Evolutionary conservation across 2,113 vertebrate genomes (phyloP).

Genomic region (Paramormyrops kingsleyae): DNA sequence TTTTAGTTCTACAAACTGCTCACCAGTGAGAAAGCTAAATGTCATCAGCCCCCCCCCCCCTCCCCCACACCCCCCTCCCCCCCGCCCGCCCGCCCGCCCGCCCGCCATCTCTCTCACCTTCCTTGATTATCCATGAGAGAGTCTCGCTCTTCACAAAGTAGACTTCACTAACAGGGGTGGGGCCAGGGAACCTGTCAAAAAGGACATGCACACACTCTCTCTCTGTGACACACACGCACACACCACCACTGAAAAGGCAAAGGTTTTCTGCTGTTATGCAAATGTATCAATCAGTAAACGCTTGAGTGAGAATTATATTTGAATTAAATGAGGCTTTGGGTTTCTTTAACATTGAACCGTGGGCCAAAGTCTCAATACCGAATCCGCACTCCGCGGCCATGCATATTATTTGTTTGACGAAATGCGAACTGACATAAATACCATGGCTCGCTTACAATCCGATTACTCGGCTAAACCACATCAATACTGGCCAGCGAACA

Average conservation of each 20-base stretch:
- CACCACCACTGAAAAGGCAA: conserved; percentile 63
- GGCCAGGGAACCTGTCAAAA: conserved; percentile 19
- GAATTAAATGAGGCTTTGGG: conserved; percentile 86
- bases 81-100: background rate
- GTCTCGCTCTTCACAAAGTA: conserved; percentile 47
- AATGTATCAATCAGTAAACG: conserved; percentile 86
- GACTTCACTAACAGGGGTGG: conserved; percentile 39
- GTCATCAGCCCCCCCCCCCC: conserved; percentile 30
- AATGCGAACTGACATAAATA: conserved; percentile 99
- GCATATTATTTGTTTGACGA: conserved; percentile 93
- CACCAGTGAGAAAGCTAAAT: conserved; percentile 38
- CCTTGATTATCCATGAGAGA: conserved; percentile 64
- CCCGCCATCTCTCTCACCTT: conserved; percentile 1
- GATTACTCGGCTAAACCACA: conserved; percentile 90
- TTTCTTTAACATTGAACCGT: conserved; percentile 68
- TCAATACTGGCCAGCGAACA: conserved; percentile 89
- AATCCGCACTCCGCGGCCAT: conserved; percentile 74
- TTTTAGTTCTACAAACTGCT: conserved; percentile 29
- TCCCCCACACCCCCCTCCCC: background rate
- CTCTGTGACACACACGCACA: conserved; percentile 45
- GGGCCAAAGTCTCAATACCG: conserved; percentile 73
- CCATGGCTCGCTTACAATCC: conserved; percentile 91
- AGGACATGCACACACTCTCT: conserved; percentile 31
- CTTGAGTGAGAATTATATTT: conserved; percentile 96
- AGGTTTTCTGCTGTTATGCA: conserved; percentile 89